Evolutionary conservation across 2,797 vertebrate genomes (phyloP).

Genomic region (Enteromius treurensis): DNA sequence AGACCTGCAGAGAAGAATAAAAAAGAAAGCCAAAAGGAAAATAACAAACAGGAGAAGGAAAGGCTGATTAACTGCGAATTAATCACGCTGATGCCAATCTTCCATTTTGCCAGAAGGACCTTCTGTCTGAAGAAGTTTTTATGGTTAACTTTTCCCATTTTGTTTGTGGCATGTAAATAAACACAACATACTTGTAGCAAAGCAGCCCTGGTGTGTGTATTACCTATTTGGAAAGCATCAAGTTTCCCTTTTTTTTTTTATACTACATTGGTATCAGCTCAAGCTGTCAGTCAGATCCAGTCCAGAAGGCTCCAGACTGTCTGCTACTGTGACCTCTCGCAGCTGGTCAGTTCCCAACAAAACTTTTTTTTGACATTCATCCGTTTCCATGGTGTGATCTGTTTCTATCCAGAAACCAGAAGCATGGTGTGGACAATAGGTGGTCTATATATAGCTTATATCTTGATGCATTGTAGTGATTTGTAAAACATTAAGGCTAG

Average conservation of each 20-base stretch:
- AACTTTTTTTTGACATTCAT: slow-evolving; percentile 19
- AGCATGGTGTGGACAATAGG: not conserved
- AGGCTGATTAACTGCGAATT: slow-evolving; percentile 48
- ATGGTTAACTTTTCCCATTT: slow-evolving; percentile 34
- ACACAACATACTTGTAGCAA: not conserved
- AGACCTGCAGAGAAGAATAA: not conserved
- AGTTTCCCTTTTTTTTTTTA: not conserved
- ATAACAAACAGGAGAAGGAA: slow-evolving; percentile 48
- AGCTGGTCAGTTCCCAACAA: slow-evolving; percentile 21
- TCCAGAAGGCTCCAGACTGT: slow-evolving; percentile 27
- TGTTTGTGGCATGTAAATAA: not conserved
- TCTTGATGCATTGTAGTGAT: not conserved
- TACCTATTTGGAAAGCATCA: slow-evolving; percentile 1
- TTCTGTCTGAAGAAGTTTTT: slow-evolving; percentile 37
- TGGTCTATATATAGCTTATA: not conserved
- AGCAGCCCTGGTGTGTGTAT: not conserved
- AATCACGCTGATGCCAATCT: slow-evolving; percentile 45
- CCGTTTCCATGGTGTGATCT: not conserved
- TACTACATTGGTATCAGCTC: slow-evolving; percentile 4
- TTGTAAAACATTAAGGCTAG: not conserved
- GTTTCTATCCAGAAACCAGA: not conserved
- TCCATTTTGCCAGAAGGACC: slow-evolving; percentile 19
- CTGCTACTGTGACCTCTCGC: slow-evolving; percentile 28
- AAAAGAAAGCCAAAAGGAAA: slow-evolving; percentile 34
- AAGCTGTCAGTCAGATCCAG: slow-evolving; percentile 28